These are phyloP conservation scores for Mantis religiosa DNA, from an alignment of 2,888 invertebrate species.

Conservation along the genomic window DNA sequence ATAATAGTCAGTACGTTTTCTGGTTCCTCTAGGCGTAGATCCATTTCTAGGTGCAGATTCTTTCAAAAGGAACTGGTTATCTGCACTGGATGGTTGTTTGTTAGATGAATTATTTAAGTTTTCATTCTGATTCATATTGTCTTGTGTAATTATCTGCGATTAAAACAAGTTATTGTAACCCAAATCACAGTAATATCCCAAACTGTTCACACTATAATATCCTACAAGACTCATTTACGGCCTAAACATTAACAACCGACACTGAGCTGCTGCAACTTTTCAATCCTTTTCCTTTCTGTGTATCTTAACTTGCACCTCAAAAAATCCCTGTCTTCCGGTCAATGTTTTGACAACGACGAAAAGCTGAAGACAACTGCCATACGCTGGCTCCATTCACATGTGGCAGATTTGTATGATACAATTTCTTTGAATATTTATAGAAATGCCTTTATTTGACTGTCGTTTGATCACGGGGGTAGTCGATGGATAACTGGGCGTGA, in stretches of 20 bases:
- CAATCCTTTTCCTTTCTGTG: not conserved
- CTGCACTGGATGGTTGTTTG: constrained; percentile 27
- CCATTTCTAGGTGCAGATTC: constrained; percentile 36
- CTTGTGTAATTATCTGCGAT: not conserved
- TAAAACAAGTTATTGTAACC: not conserved
- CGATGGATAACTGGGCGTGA: too few species aligned
- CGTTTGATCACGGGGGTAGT: too few species aligned
- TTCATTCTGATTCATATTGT: constrained; percentile 21
- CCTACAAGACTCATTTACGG: not conserved
- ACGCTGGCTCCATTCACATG: too few species aligned
- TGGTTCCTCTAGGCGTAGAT: constrained; percentile 26
- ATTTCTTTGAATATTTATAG: too few species aligned
- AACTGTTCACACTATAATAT: not conserved
- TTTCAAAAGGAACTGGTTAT: constrained; percentile 36
- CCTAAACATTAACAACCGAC: not conserved
- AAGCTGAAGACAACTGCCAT: too few species aligned
- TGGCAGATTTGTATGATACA: too few species aligned
- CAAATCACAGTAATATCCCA: not conserved
- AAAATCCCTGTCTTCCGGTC: too few species aligned
- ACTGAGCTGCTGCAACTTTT: not conserved
- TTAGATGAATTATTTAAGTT: constrained; percentile 12
- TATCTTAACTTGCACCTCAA: too few species aligned
- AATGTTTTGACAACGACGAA: too few species aligned
- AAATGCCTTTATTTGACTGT: too few species aligned
- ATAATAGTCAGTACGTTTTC: constrained; percentile 28